Evolutionary conservation across 2,888 invertebrate genomes (phyloP), one percentile per base, ranked within the genome.

Genomic region (Hemaris fuciformis): DNA sequence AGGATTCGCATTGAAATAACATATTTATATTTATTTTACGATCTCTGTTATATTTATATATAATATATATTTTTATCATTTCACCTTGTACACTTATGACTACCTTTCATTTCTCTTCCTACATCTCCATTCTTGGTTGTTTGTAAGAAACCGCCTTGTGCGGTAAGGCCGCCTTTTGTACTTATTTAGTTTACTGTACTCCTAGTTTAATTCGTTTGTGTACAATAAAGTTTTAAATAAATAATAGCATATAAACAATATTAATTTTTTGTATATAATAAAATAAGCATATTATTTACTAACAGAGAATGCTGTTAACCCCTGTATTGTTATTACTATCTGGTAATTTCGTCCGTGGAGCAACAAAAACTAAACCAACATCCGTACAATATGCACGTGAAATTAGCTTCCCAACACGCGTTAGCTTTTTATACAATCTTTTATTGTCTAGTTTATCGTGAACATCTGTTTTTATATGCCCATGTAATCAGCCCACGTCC

Each of bases 401-500:
- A 53, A 31, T 31, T 27, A 27, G 31, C 18, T 53, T 18, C 53
- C 31, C 31, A 27, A 18, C 53, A 53, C 20, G 53, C 18, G 53
- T 53, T 31, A 53, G 31, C 53, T 53, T 53, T 53, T 31, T 18
- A 53, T 10, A 18, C 27, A 27, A 53, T 53, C 27, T 18, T 48
- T 53, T 31, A 53, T 31, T 53, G 53, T 53, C 7, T 53, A 53
- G 53, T 53, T 53, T 53, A 53, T 53, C 31, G 18, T 8, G 31
- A 31, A 53, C 53, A 31, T 53, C 27, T 53, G 53, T 27, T 53
- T 53, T 53, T 31, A 53, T 53, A 53, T 53, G 53, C 18, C 27
- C 53, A 53, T 53, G 8, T 31, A 53, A 53, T 53, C 53, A 27
- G 10, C 53, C 53, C 31, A 53, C 53, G 53, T 53, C 27, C 53